Conservation (phyloP, 2,888 invertebrate species). For the Geotrupes spiniger region DNA sequence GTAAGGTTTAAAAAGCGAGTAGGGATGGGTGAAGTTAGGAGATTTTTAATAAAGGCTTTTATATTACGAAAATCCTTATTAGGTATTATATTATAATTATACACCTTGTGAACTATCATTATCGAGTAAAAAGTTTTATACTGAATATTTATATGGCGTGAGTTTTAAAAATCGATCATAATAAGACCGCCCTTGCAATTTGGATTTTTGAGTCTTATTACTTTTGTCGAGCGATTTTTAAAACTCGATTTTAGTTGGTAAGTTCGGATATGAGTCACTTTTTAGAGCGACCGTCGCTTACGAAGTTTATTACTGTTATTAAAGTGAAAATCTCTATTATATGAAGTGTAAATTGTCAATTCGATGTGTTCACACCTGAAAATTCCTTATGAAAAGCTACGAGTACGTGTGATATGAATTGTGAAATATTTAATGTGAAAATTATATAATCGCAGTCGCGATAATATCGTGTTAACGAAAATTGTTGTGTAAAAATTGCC, state of each 20-base stretch:
- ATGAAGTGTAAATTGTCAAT: constrained; percentile 40
- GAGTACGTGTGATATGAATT: constrained; percentile 18
- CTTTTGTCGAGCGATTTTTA: constrained; percentile 49
- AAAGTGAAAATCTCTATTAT: constrained; percentile 5
- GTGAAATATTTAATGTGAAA: not conserved
- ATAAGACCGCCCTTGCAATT: constrained; percentile 39
- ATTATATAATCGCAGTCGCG: no score
- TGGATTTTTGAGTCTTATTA: constrained; percentile 43
- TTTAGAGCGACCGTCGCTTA: constrained; percentile 15
- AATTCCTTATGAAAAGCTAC: constrained; percentile 27
- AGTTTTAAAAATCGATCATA: constrained; percentile 36
- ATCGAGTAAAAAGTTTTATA: not conserved
- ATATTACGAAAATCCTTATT: constrained; percentile 15
- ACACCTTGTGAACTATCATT: constrained; percentile 1
- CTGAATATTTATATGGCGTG: constrained; percentile 12
- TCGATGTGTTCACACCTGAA: constrained; percentile 46
- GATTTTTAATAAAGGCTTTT: constrained; percentile 27
- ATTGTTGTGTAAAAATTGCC: not conserved
- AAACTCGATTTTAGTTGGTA: constrained; percentile 22
- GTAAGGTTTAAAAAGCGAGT: constrained; percentile 24
- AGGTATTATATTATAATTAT: constrained; percentile 12
- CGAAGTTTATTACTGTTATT: constrained; percentile 5
- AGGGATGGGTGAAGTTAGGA: constrained; percentile 36
- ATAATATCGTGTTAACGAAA: not conserved
- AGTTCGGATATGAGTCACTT: constrained; percentile 18